These are phyloP conservation scores for Diaperis boleti DNA, from an alignment of 2,888 invertebrate genomes.

Conservation along the genomic window DNA sequence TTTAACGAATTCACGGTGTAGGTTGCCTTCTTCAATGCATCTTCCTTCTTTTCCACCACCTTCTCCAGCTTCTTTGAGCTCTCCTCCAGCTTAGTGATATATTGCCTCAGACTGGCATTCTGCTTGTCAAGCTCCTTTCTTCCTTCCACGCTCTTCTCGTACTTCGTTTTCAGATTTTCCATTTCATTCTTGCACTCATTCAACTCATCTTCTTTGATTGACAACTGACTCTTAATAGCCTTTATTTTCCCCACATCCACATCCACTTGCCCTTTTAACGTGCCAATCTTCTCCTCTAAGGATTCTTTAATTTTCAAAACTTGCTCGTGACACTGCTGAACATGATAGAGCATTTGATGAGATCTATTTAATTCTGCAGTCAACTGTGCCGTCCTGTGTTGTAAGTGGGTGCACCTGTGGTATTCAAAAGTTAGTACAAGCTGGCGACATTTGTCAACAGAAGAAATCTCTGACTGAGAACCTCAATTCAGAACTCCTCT, in stretches of 20 bases:
- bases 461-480: no score
- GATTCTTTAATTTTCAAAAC: slow-evolving; percentile 57
- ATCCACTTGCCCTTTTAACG: slow-evolving; percentile 43
- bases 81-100: slow-evolving; percentile 58
- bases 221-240: slow-evolving; percentile 46
- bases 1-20: slow-evolving; percentile 54
- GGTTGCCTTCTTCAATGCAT: slow-evolving; percentile 53
- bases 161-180: slow-evolving; percentile 43
- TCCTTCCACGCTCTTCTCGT: slow-evolving; percentile 50
- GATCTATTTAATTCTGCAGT: slow-evolving; percentile 66
- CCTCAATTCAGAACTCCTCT: no score
- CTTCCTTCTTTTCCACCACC: slow-evolving; percentile 58
- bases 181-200: slow-evolving; percentile 52
- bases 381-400: slow-evolving; percentile 68
- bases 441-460: no score
- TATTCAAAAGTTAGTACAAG: no score
- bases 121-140: slow-evolving; percentile 54
- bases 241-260: slow-evolving; percentile 53
- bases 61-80: slow-evolving; percentile 59
- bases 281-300: slow-evolving; percentile 33
- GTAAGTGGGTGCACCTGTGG: slow-evolving; percentile 67
- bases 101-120: slow-evolving; percentile 51
- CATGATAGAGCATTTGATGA: slow-evolving; percentile 67
- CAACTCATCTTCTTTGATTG: slow-evolving; percentile 44
- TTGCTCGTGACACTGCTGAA: slow-evolving; percentile 68